Conservation (phyloP, 2,113 vertebrate species). For the Brachyistius frenatus region DNA sequence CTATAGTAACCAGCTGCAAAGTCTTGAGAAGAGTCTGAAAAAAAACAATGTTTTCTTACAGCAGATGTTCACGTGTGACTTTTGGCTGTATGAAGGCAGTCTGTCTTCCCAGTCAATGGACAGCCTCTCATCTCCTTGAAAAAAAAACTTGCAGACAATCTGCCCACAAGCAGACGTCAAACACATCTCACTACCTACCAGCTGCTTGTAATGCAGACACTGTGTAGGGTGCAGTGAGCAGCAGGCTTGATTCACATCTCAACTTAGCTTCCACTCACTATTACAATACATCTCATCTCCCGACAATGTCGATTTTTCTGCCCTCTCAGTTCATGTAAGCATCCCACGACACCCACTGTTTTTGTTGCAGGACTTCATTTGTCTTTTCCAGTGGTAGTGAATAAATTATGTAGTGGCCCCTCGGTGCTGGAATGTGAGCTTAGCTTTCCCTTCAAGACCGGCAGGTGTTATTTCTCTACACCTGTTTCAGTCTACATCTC, state of each 20-base stretch:
- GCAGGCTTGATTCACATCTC: constrained; percentile 59
- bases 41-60: constrained; percentile 47
- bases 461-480: neutral
- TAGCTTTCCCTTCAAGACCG: neutral
- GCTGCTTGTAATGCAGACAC: constrained; percentile 79
- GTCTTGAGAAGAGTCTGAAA: constrained; percentile 58
- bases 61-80: constrained; percentile 74
- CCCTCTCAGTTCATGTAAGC: constrained; percentile 24
- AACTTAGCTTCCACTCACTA: constrained; percentile 35
- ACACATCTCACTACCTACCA: constrained; percentile 78
- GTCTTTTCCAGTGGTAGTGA: constrained; percentile 8
- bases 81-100: constrained; percentile 67
- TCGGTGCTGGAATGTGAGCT: neutral
- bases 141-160: constrained; percentile 65
- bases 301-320: constrained; percentile 17
- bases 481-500: neutral
- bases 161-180: constrained; percentile 76
- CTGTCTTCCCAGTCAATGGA: constrained; percentile 78
- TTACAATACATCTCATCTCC: constrained; percentile 40
- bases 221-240: constrained; percentile 73
- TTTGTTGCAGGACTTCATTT: constrained; percentile 27
- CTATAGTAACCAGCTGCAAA: constrained; percentile 77
- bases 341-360: constrained; percentile 15
- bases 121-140: constrained; percentile 63
- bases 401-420: neutral